A percentile compares a stretch with the other conserved stretches of the same genome.
These are phyloP conservation scores for Drosophila neocordata DNA, from an alignment of 1,140 invertebrate species.

Conservation along the genomic window DNA sequence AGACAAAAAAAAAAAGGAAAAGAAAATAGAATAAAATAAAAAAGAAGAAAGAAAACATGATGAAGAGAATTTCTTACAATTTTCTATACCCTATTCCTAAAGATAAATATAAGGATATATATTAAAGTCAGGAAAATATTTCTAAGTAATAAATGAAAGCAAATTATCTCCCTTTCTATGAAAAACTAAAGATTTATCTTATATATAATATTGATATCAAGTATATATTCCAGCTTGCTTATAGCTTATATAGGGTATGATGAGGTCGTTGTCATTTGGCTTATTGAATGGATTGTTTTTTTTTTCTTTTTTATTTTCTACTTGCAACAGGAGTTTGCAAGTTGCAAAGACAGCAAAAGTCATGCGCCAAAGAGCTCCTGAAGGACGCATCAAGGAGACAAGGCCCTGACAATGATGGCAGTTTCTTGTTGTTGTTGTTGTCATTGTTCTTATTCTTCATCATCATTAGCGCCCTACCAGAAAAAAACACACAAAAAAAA, in stretches of 20 bases:
- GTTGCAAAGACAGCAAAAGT: constrained; percentile 72
- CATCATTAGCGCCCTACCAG: constrained; percentile 66
- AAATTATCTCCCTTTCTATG: too few relatives aligned
- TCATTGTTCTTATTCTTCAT: constrained; percentile 46
- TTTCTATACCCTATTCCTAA: not conserved
- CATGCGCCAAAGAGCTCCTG: constrained; percentile 77
- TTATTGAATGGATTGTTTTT: not conserved
- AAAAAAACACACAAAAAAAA: constrained; percentile 7
- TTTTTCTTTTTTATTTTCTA: constrained; percentile 28
- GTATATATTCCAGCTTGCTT: too few relatives aligned
- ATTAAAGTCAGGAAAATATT: too few relatives aligned
- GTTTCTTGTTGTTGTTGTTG: constrained; percentile 30
- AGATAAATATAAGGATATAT: too few relatives aligned
- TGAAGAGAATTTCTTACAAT: constrained; percentile 48
- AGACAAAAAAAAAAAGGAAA: constrained; percentile 34
- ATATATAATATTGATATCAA: too few relatives aligned
- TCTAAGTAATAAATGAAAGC: too few relatives aligned
- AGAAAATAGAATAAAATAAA: not conserved
- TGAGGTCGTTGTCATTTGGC: not conserved
- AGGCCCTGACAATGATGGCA: constrained; percentile 46
- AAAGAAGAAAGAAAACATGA: constrained; percentile 34
- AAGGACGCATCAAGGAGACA: constrained; percentile 79
- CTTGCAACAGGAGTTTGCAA: constrained; percentile 64
- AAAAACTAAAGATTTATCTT: too few relatives aligned
- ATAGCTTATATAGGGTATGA: not conserved